Conservation (phyloP, 2,888 invertebrate genomes). For the Scaptomyza reducta region DNA sequence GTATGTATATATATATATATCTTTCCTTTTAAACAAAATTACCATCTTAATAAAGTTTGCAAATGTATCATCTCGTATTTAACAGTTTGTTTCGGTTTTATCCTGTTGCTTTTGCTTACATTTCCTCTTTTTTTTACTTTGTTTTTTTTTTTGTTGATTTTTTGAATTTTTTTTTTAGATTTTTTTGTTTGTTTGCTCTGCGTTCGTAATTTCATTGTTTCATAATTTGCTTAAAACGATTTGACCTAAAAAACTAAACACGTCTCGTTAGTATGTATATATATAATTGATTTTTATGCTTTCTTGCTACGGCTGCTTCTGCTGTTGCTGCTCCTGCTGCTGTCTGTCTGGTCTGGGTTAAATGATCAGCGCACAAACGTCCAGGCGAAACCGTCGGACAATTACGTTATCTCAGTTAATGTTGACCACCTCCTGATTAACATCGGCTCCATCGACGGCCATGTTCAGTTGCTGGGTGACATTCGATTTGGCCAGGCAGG, state of each 20-base stretch:
- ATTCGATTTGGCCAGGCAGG: conserved; percentile 95
- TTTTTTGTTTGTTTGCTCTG: conserved; percentile 31
- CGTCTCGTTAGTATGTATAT: conserved; percentile 55
- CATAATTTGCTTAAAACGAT: conserved; percentile 70
- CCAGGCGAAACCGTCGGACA: conserved; percentile 47
- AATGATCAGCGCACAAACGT: conserved; percentile 41
- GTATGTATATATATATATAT: conserved; percentile 13
- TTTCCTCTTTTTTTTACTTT: neutral
- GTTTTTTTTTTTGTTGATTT: conserved; percentile 12
- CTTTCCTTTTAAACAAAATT: conserved; percentile 23
- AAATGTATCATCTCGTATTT: conserved; percentile 36
- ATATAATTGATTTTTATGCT: conserved; percentile 48
- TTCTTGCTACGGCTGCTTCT: conserved; percentile 18
- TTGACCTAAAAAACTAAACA: conserved; percentile 69
- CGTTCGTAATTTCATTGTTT: conserved; percentile 50
- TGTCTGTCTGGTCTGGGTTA: conserved; percentile 21
- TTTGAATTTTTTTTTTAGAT: conserved; percentile 24
- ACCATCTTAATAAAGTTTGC: conserved; percentile 48
- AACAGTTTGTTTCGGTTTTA: conserved; percentile 28
- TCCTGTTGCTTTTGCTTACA: neutral
- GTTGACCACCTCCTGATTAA: conserved; percentile 82
- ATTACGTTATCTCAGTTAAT: conserved; percentile 65
- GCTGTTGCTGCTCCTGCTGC: conserved; percentile 18
- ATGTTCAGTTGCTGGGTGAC: conserved; percentile 84
- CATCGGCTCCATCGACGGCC: conserved; percentile 79